phyloP scores from a whole-genome alignment of 2,797 vertebrate genomes.

The Acropternis orthonyx region DNA sequence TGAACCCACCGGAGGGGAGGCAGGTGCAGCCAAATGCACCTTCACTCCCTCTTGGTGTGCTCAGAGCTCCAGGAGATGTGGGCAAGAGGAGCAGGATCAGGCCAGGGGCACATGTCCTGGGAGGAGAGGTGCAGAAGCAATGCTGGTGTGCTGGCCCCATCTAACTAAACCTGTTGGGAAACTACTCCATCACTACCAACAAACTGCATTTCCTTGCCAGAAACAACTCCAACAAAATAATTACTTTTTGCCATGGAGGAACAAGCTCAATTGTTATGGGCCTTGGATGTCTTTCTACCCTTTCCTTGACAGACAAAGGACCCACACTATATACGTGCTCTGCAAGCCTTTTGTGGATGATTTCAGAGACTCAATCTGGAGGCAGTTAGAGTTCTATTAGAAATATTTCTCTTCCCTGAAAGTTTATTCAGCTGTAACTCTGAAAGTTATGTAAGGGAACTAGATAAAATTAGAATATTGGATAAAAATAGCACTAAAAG shows the following conservation, averaged over 20 bases:
- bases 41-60: accelerated
- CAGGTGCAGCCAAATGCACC: not conserved
- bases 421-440: conserved; percentile 48
- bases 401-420: not conserved
- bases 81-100: not conserved
- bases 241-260: not conserved
- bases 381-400: not conserved
- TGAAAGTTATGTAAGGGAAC: conserved; percentile 24
- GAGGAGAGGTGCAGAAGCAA: not conserved
- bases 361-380: not conserved
- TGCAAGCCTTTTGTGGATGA: not conserved
- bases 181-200: not conserved
- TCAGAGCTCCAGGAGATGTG: not conserved
- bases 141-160: not conserved
- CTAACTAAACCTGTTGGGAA: not conserved
- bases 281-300: not conserved
- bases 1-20: not conserved
- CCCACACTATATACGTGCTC: not conserved
- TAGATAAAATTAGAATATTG: conserved; percentile 24
- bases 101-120: not conserved
- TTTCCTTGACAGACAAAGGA: not conserved
- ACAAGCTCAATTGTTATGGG: accelerated
- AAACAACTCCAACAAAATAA: not conserved
- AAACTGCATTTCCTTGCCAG: not conserved
- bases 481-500: conserved; percentile 31